Conservation (phyloP, 1,140 invertebrate genomes). For the Habropoda laboriosa region DNA sequence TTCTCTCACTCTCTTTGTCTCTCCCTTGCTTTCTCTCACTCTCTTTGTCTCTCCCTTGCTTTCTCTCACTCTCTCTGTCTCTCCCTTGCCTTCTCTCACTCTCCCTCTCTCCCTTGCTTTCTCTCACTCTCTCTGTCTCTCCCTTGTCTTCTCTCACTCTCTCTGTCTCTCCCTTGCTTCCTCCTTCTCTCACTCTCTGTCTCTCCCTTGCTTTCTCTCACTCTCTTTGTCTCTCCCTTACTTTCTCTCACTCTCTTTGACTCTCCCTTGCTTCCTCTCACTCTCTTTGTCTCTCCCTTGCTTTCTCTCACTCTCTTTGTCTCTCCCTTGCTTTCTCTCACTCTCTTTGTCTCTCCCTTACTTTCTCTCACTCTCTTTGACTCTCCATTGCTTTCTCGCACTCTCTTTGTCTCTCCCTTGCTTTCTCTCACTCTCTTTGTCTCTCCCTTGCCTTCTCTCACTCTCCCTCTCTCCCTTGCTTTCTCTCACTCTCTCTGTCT, state of each 20-base stretch:
- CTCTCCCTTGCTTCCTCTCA: neutral
- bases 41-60: neutral
- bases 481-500: neutral
- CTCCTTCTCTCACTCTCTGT: neutral
- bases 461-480: neutral
- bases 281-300: neutral
- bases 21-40: neutral
- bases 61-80: slow-evolving; percentile 3
- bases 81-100: slow-evolving; percentile 4
- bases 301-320: neutral
- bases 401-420: neutral
- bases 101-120: neutral
- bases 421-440: neutral
- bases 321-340: neutral
- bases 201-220: neutral
- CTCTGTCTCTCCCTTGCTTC: neutral
- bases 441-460: too few species aligned
- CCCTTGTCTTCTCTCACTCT: neutral
- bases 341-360: slow-evolving; percentile 5
- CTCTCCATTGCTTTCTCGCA: too few species aligned
- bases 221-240: slow-evolving; percentile 9
- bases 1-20: neutral
- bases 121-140: neutral
- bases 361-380: neutral
- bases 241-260: neutral